Percentiles rank a stretch among this genome's conserved stretches.
Evolutionary conservation across 2,797 vertebrate genomes (phyloP).

Genomic region (Huso huso): DNA sequence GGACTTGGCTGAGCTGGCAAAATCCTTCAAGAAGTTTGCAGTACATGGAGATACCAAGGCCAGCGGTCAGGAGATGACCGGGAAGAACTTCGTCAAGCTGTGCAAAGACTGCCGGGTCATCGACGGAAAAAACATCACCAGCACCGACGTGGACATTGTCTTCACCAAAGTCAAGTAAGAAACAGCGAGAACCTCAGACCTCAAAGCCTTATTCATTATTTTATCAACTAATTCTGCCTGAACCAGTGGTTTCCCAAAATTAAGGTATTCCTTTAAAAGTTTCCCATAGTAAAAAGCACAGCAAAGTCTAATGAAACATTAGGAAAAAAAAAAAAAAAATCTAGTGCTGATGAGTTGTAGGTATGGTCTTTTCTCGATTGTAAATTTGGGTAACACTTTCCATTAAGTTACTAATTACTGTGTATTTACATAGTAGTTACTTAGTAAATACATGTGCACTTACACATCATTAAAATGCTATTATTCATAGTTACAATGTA

Average conservation of each 20-base stretch:
- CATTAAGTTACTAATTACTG: too few relatives aligned
- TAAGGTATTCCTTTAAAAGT: neutral
- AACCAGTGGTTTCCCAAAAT: neutral
- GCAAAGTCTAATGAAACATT: neutral
- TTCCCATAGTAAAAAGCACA: too few relatives aligned
- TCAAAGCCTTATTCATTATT: neutral
- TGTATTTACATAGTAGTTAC: too few relatives aligned
- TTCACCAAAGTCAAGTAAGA: constrained; percentile 86
- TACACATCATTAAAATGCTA: too few relatives aligned
- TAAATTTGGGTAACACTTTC: too few relatives aligned
- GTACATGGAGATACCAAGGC: constrained; percentile 65
- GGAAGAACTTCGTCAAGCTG: constrained; percentile 81
- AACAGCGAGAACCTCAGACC: neutral
- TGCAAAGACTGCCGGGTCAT: constrained; percentile 77
- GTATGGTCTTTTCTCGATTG: too few relatives aligned
- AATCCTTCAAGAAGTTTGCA: constrained; percentile 66
- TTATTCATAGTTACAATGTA: too few relatives aligned
- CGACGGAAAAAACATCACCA: constrained; percentile 70
- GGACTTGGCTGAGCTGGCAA: constrained; percentile 47
- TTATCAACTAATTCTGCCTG: neutral
- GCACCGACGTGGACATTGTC: constrained; percentile 70
- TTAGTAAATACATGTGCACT: too few relatives aligned
- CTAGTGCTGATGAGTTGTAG: too few relatives aligned
- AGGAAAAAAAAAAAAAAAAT: too few relatives aligned
- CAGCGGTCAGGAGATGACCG: constrained; percentile 63